Evolutionary conservation across 1,140 invertebrate species (phyloP), one percentile per base, ranked within the genome.

Genomic region (Drosophila auraria): DNA sequence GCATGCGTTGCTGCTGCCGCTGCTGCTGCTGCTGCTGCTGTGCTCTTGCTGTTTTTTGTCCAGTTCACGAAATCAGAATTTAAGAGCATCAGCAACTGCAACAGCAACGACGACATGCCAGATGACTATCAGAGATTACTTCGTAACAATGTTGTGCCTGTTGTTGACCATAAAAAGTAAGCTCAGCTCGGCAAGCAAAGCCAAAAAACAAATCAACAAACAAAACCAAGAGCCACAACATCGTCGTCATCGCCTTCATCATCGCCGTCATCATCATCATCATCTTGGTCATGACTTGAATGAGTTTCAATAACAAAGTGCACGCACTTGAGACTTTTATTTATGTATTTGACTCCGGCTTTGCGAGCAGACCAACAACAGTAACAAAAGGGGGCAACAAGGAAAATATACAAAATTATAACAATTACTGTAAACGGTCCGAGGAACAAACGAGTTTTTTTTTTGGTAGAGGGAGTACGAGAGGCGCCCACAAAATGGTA

Each of bases 281-380:
- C 60, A 58, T 80, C 64, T 45, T 80, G 51, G 78, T 76, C 72
- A 79, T 90, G 71, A 82, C 81, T 79, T 86, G 82, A 89, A 83
- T 76, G 78, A 90, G 84, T 89, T 86, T 89, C 84, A 89, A 90
- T 89, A 89, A 89, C 84, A 89, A 89, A 90, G 82, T 87, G 84
- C 82, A 89, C 84, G 84, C 84, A 89, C 84, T 89, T 90, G 86
- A 82, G 66, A 64, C 86, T 79, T 90, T 89, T 90, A 90, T 89
- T 86, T 89, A 89, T 90, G 78, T 84, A 62, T 77, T 70, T 79
- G 45, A 66, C 44, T 73, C 72, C 30, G 58, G 44, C 51, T 69
- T 54, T 61, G 14, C 60, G 57, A 59, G 61, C 40, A 56, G 56
- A 80, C 47, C 49, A 78, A 76, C 53, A 65, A 63, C 50, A 63